phyloP scores from a whole-genome alignment of 2,113 vertebrate genomes.

The Microtus montanus region DNA sequence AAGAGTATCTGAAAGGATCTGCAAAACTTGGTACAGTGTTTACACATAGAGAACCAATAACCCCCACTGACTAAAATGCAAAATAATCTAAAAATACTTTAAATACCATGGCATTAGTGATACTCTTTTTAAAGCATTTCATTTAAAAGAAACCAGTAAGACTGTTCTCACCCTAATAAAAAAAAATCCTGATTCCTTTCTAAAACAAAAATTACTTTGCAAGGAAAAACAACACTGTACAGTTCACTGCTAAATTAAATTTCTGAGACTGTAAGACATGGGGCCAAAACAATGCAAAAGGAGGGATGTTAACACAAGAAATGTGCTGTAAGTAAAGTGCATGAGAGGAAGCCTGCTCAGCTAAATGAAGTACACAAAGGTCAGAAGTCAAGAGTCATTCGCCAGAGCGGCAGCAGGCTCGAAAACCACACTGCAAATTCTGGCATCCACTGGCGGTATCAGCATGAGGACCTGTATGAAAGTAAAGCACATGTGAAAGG shows the following conservation, averaged over 20 bases:
- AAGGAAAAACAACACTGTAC: constrained; percentile 83
- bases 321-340: constrained; percentile 93
- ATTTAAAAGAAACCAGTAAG: constrained; percentile 70
- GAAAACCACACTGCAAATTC: constrained; percentile 99
- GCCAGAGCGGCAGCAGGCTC: constrained; percentile 98
- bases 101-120: constrained; percentile 78
- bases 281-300: constrained; percentile 81
- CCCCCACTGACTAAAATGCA: constrained; percentile 77
- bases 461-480: constrained; percentile 94
- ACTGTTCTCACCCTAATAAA: constrained; percentile 77
- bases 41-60: constrained; percentile 55
- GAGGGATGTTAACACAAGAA: constrained; percentile 86
- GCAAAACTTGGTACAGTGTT: constrained; percentile 79
- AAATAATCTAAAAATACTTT: constrained; percentile 79
- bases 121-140: constrained; percentile 78
- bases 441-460: constrained; percentile 99
- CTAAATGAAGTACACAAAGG: constrained; percentile 86
- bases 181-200: constrained; percentile 80
- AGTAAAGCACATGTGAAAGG: constrained; percentile 87
- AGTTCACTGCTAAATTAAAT: constrained; percentile 81
- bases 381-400: constrained; percentile 89
- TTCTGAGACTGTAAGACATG: constrained; percentile 76
- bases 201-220: constrained; percentile 76
- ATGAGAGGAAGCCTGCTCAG: constrained; percentile 90
- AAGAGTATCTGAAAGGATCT: constrained; percentile 70